Base-by-base conservation (phyloP, 2,797 vertebrate species). In the Typhlichthys eigenmanni region DNA sequence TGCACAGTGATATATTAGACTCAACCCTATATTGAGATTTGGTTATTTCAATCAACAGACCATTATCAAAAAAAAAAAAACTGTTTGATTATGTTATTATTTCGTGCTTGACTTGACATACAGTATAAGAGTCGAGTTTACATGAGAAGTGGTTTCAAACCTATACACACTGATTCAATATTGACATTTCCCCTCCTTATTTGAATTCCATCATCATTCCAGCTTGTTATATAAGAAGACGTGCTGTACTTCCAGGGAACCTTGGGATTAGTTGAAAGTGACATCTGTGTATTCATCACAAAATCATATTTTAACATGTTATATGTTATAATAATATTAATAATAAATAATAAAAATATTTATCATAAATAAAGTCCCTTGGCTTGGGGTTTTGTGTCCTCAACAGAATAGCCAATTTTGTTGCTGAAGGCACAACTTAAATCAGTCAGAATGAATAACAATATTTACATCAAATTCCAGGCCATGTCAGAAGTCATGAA, bases 401-500 rank as follows among this genome's bases (percentile, higher is more conserved):
- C 34, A 7, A 91, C 55, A 85, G 86, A 91, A 92, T 92, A 84
- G 83, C 76, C 80, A 90, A 85, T 78, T 86, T 90, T 85, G 80
- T 89, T 75, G 72, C 76, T 85, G 84, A 88, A 91, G 82, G 90
- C 80, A 73, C 82, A 88, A 89, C 87, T 91, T 69, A 87, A 88
- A 92, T 84, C 87, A 85, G 89, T 92, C 92, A 90, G 91, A 82
- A 66, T 74, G 84, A 89, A 92, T 81, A 80, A 83, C 80, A 90
- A 83, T 90, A 94, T 95, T 93, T 92, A 89, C 83, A 86, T 92
- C 86, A 81, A 79, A 90, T 92, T 93, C 92, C 90, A 89, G 91
- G 92, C 92, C 93, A 88, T 94, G 93, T 93, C 93, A 93, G 84
- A 92, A 91, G 84, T 92, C 89, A 88, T 91, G 92, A 93, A 85